phyloP scores from a whole-genome alignment of 2,797 vertebrate species.

The Sebastes melanostomus region DNA sequence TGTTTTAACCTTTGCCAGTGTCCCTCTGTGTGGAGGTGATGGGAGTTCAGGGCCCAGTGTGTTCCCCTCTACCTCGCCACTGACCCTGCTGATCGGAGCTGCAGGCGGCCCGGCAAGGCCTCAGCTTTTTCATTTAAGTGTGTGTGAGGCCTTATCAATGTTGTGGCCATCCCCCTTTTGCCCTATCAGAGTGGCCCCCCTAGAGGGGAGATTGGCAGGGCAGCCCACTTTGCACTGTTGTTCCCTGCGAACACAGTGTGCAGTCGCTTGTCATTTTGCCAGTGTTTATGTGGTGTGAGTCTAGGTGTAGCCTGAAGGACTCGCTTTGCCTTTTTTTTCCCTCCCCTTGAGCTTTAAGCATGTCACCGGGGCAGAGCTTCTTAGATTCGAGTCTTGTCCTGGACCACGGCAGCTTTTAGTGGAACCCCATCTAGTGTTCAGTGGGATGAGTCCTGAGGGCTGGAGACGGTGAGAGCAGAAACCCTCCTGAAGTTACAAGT shows the following conservation, averaged over 20 bases:
- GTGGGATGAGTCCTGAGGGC: conserved; percentile 79
- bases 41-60: conserved; percentile 93
- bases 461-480: conserved; percentile 74
- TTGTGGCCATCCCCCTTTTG: conserved; percentile 89
- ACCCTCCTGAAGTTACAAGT: conserved; percentile 82
- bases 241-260: conserved; percentile 89
- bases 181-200: conserved; percentile 91
- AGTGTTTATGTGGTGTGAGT: conserved; percentile 94
- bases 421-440: conserved; percentile 97
- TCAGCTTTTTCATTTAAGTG: conserved; percentile 86
- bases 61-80: conserved; percentile 89
- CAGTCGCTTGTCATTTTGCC: conserved; percentile 92
- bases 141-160: conserved; percentile 90
- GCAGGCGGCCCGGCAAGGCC: conserved; percentile 92
- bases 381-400: conserved; percentile 84
- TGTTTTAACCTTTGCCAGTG: conserved; percentile 98
- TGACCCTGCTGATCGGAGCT: conserved; percentile 92
- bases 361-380: conserved; percentile 90
- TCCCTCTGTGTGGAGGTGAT: conserved; percentile 92
- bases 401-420: conserved; percentile 87
- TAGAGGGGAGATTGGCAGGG: conserved; percentile 90
- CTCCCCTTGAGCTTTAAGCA: conserved; percentile 82
- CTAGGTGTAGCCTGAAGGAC: conserved; percentile 92
- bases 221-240: conserved; percentile 85
- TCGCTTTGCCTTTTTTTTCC: conserved; percentile 68